Evolutionary conservation across 1,140 invertebrate genomes (phyloP).

Genomic region (Colletes latitarsis): DNA sequence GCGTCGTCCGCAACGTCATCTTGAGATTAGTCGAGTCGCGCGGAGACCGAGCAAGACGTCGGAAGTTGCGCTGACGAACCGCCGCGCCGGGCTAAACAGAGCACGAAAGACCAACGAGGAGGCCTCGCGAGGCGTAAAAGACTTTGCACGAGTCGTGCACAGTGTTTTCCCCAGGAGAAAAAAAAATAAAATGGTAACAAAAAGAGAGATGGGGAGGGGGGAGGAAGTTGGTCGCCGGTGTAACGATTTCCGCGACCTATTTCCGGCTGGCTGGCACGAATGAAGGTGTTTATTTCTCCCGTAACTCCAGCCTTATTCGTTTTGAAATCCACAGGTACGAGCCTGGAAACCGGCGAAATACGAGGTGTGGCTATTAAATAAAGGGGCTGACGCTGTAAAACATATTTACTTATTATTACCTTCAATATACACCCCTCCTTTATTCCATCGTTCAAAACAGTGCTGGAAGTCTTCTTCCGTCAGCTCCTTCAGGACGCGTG

Average conservation of each 20-base stretch:
- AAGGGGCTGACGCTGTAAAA: too few species aligned
- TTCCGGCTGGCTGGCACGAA: conserved; percentile 57
- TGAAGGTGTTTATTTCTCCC: conserved; percentile 62
- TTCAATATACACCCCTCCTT: too few species aligned
- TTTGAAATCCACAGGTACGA: conserved; percentile 30
- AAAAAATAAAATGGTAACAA: neutral
- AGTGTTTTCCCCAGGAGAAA: neutral
- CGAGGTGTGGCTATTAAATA: too few species aligned
- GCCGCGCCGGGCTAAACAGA: conserved; percentile 21
- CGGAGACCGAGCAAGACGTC: conserved; percentile 15
- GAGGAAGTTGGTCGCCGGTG: conserved; percentile 33
- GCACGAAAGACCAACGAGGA: conserved; percentile 33
- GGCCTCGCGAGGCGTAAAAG: conserved; percentile 39
- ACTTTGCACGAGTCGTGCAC: conserved; percentile 22
- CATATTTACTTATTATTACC: too few species aligned
- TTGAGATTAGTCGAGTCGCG: conserved; percentile 40
- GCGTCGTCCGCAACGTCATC: conserved; percentile 32
- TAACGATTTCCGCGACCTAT: conserved; percentile 68
- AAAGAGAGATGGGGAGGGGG: neutral
- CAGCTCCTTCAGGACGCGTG: too few species aligned
- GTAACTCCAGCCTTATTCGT: conserved; percentile 20
- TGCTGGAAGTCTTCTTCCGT: too few species aligned
- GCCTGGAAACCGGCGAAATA: neutral
- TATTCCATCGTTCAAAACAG: too few species aligned
- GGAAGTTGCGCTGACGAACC: conserved; percentile 32